Evolutionary conservation across 1,140 invertebrate species (phyloP).

Genomic region (Micrasema minimum): DNA sequence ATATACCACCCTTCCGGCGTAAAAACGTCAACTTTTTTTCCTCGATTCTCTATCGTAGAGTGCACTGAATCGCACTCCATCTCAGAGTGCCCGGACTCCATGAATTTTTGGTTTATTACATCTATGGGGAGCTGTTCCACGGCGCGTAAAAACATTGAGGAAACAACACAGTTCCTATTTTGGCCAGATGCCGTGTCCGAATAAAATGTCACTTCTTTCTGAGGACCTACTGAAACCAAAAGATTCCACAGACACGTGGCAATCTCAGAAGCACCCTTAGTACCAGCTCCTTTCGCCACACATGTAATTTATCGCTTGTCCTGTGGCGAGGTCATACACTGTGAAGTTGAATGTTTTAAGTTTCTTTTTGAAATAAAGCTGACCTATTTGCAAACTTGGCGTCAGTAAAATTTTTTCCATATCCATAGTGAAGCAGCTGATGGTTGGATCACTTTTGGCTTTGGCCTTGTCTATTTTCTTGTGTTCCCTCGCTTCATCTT

Average conservation of each 20-base stretch:
- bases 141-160: neutral
- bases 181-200: conserved; percentile 4
- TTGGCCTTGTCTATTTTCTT: neutral
- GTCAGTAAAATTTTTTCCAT: neutral
- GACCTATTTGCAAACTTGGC: neutral
- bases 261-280: neutral
- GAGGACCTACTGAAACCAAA: neutral
- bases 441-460: neutral
- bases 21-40: neutral
- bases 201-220: conserved; percentile 3
- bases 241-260: neutral
- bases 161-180: neutral
- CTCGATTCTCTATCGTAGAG: neutral
- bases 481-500: neutral
- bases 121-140: neutral
- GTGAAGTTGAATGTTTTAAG: no score
- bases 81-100: neutral
- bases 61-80: neutral
- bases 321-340: neutral
- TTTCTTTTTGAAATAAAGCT: no score
- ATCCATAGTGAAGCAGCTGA: neutral
- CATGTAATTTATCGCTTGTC: conserved; percentile 7
- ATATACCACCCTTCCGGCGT: neutral
- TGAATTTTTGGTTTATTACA: neutral
- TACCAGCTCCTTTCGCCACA: neutral